Percentiles rank a stretch among this genome's conserved stretches.
Evolutionary conservation across 2,113 vertebrate genomes (phyloP).

Genomic region (Alethe castanea): DNA sequence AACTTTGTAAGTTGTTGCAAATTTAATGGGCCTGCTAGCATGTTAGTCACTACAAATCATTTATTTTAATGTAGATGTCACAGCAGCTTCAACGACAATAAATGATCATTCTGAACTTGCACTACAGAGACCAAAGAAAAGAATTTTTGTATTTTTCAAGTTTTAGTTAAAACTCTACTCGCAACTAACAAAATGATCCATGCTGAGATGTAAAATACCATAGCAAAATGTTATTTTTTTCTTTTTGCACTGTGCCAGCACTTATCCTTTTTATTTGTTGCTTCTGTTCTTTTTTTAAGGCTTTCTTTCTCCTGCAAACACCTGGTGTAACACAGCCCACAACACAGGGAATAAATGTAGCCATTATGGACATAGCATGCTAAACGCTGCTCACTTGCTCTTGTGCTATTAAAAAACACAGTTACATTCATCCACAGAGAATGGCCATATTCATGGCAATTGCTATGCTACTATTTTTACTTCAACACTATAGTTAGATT

Average conservation of each 20-base stretch:
- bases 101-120: neutral
- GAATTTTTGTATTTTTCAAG: neutral
- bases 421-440: neutral
- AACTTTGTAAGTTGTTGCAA: neutral
- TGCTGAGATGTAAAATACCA: neutral
- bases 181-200: neutral
- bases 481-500: neutral
- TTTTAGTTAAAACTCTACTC: neutral
- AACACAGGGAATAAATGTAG: neutral
- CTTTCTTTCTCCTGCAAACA: neutral
- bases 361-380: neutral
- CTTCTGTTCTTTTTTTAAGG: neutral
- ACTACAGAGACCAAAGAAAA: neutral
- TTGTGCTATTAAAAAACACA: neutral
- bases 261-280: neutral
- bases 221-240: neutral
- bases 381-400: neutral
- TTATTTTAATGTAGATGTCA: neutral
- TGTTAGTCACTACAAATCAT: neutral
- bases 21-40: neutral
- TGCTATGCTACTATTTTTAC: neutral
- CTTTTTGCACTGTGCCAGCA: neutral
- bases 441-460: neutral
- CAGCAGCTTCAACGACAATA: neutral
- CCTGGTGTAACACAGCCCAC: neutral